Percentiles rank a stretch among this genome's conserved stretches.
Conservation (phyloP, 2,113 vertebrate genomes). For the Lepidothrix coronata region DNA sequence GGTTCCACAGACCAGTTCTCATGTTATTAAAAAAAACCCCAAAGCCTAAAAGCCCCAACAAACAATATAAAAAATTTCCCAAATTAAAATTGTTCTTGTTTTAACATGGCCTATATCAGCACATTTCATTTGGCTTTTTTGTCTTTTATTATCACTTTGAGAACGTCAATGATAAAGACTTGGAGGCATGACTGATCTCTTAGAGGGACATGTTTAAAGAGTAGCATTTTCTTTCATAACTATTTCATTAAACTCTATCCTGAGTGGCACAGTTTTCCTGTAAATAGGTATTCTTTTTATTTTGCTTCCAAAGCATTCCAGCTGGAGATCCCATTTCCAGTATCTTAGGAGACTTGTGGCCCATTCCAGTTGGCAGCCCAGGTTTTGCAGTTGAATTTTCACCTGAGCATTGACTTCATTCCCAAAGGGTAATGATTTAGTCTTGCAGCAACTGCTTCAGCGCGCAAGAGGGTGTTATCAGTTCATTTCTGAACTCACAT, state of each 20-base stretch:
- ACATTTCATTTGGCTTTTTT: neutral
- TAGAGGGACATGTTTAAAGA: neutral
- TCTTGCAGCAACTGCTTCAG: neutral
- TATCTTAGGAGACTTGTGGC: neutral
- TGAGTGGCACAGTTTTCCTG: neutral
- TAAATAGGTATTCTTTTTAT: neutral
- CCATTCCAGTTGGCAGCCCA: neutral
- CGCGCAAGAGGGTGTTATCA: accelerated
- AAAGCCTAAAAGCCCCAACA: neutral
- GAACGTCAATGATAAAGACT: neutral
- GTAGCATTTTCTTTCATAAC: neutral
- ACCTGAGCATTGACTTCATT: neutral
- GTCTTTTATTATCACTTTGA: neutral
- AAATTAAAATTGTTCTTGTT: neutral
- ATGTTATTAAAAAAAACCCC: neutral
- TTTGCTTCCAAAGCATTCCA: neutral
- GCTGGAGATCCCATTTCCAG: neutral
- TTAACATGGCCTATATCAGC: neutral
- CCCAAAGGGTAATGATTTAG: neutral
- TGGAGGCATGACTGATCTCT: neutral
- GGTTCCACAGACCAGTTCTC: neutral
- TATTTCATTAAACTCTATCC: neutral
- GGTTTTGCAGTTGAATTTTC: neutral
- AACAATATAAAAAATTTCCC: neutral
- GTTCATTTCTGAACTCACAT: neutral